Conservation (phyloP, 2,113 vertebrate genomes). For the Noctilio leporinus region DNA sequence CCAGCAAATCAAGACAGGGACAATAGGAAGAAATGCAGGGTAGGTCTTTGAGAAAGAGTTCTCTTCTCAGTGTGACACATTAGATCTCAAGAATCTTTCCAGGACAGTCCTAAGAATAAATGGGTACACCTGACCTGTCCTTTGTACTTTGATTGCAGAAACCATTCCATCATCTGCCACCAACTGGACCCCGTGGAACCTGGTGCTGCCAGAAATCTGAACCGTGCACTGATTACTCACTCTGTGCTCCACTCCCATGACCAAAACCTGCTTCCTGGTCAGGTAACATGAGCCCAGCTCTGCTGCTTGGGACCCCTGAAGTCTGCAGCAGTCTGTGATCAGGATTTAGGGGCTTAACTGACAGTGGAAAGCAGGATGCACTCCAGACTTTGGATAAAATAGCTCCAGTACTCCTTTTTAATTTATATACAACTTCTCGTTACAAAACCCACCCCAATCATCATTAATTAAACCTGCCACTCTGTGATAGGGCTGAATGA, state of each 20-base stretch:
- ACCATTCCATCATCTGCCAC: background rate
- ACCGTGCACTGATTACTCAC: background rate
- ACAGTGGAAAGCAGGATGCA: background rate
- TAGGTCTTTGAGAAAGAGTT: background rate
- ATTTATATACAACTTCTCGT: slow-evolving; percentile 26
- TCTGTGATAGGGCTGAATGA: slow-evolving; percentile 35
- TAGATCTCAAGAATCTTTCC: background rate
- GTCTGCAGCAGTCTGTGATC: background rate
- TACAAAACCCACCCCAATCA: background rate
- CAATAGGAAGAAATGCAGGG: background rate
- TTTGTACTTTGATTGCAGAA: slow-evolving; percentile 1
- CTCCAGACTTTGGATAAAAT: slow-evolving; percentile 1
- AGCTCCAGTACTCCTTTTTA: background rate
- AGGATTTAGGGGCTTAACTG: background rate
- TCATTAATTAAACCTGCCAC: slow-evolving; percentile 53
- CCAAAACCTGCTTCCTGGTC: background rate
- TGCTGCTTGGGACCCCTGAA: background rate
- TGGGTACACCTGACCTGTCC: background rate
- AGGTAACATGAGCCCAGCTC: background rate
- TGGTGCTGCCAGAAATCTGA: background rate
- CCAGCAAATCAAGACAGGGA: background rate
- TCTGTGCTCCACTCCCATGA: background rate
- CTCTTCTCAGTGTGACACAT: background rate
- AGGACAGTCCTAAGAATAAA: background rate
- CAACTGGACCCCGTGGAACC: background rate